A percentile compares a stretch with the other conserved stretches of the same genome.
These are phyloP conservation scores for Himalopsyche japonica DNA, from an alignment of 2,888 invertebrate species.

Conservation along the genomic window DNA sequence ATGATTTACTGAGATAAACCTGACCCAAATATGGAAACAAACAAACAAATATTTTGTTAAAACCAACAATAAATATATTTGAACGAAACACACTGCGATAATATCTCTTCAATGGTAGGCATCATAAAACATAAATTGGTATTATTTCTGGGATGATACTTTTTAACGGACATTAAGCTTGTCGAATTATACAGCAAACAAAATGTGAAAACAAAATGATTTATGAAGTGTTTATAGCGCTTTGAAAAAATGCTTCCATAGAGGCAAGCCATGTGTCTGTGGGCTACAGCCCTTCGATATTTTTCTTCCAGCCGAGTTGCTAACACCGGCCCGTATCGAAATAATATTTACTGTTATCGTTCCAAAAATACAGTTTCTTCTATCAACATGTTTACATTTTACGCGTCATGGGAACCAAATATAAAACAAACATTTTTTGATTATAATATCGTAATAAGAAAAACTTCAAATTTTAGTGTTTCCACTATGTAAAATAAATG, in stretches of 20 bases:
- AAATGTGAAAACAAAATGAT: neutral
- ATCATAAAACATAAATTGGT: neutral
- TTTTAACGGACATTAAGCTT: neutral
- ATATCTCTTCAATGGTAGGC: neutral
- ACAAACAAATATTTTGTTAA: neutral
- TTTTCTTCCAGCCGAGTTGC: neutral
- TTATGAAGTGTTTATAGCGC: neutral
- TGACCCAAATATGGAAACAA: neutral
- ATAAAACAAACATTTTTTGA: too few species aligned
- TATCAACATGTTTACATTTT: neutral
- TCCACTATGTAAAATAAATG: too few species aligned
- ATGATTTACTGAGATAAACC: neutral
- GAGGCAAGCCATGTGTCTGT: neutral
- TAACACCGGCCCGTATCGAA: slow-evolving; percentile 24
- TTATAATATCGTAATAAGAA: neutral
- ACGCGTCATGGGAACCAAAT: neutral
- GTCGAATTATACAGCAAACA: neutral
- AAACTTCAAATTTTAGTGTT: too few species aligned
- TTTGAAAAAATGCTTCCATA: neutral
- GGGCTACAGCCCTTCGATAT: neutral
- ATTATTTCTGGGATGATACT: neutral
- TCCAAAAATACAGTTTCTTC: neutral
- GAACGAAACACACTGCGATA: neutral
- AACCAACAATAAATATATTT: neutral
- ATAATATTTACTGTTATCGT: slow-evolving; percentile 12